phyloP scores from a whole-genome alignment of 2,113 vertebrate species.

The Paratilapia polleni region DNA sequence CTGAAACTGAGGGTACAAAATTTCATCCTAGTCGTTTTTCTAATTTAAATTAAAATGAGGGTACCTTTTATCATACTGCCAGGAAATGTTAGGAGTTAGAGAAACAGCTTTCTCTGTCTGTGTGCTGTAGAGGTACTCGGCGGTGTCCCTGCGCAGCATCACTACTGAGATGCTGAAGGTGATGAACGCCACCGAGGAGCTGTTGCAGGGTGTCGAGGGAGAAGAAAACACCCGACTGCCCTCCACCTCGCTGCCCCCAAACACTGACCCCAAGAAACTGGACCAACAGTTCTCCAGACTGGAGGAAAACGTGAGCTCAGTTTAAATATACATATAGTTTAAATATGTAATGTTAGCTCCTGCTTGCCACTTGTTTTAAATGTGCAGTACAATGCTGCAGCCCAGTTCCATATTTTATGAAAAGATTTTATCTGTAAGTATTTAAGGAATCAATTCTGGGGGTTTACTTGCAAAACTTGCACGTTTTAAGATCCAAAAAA shows the following conservation, averaged over 20 bases:
- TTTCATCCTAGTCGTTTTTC: background rate
- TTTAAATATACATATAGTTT: too few species aligned
- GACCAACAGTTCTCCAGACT: constrained; percentile 91
- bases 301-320: constrained; percentile 89
- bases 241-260: constrained; percentile 73
- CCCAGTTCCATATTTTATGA: background rate
- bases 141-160: constrained; percentile 93
- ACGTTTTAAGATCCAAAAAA: background rate
- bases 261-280: constrained; percentile 83
- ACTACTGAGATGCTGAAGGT: constrained; percentile 96
- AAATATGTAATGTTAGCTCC: too few species aligned
- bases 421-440: background rate
- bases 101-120: background rate
- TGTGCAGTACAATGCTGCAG: too few species aligned
- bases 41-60: background rate
- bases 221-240: constrained; percentile 47
- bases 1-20: background rate
- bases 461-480: too few species aligned
- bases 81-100: background rate
- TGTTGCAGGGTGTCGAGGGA: constrained; percentile 85
- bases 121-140: constrained; percentile 89
- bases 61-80: background rate
- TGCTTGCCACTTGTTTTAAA: background rate
- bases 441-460: too few species aligned
- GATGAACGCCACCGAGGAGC: constrained; percentile 93